Evolutionary conservation across 2,797 vertebrate genomes (phyloP).

Genomic region (Chromobotia macracanthus): DNA sequence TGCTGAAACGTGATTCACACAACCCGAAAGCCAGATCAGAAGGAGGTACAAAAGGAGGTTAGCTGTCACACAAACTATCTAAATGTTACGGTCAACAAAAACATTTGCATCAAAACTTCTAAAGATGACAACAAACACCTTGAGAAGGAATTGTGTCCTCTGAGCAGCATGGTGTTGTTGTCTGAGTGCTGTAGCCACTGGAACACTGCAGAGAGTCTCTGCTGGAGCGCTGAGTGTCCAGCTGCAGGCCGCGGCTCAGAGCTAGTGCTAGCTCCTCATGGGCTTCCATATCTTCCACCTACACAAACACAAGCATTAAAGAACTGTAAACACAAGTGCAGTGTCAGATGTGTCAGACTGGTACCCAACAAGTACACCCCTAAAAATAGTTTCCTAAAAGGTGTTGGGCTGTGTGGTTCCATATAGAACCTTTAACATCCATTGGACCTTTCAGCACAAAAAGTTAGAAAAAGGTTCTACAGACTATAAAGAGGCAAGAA

Average conservation of each 20-base stretch:
- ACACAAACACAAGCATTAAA: slow-evolving; percentile 53
- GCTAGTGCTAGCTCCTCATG: slow-evolving; percentile 90
- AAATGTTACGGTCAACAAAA: neutral
- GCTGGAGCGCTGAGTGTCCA: slow-evolving; percentile 92
- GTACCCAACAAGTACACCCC: no score
- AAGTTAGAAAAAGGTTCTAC: no score
- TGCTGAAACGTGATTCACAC: no score
- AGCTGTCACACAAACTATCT: no score
- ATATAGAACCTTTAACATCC: no score
- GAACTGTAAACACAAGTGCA: neutral
- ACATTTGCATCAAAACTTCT: neutral
- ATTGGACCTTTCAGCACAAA: no score
- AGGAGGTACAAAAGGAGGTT: no score
- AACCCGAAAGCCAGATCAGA: no score
- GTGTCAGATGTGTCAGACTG: no score
- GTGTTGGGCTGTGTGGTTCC: no score
- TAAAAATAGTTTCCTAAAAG: no score
- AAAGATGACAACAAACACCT: slow-evolving; percentile 72
- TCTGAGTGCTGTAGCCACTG: slow-evolving; percentile 97
- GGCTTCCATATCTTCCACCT: slow-evolving; percentile 81
- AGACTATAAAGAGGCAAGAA: no score
- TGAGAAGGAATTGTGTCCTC: slow-evolving; percentile 98
- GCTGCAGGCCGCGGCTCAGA: slow-evolving; percentile 86
- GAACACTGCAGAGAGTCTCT: slow-evolving; percentile 96
- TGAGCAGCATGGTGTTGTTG: slow-evolving; percentile 95